Evolutionary conservation across 1,140 invertebrate species (phyloP).

Genomic region (Oreohelix idahoensis): DNA sequence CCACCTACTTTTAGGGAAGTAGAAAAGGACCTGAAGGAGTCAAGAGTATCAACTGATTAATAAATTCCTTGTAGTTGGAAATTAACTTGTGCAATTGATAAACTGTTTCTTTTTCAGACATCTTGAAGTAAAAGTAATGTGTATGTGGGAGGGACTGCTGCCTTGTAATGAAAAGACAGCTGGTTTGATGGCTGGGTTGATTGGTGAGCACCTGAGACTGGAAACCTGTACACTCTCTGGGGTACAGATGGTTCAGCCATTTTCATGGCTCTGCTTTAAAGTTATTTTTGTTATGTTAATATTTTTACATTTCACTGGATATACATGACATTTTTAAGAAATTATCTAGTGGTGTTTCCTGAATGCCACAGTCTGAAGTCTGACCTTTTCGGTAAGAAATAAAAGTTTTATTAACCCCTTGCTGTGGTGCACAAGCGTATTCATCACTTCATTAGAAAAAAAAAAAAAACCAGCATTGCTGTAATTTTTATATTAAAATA

Average conservation of each 20-base stretch:
- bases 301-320: not conserved
- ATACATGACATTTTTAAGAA: not conserved
- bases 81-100: no score
- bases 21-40: no score
- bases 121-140: slow-evolving; percentile 4
- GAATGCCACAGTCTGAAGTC: no score
- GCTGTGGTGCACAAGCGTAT: no score
- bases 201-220: not conserved
- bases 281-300: not conserved
- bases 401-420: no score
- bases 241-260: not conserved
- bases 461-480: no score
- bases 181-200: not conserved
- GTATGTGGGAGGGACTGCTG: slow-evolving; percentile 17
- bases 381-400: no score
- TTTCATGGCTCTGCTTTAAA: not conserved
- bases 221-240: not conserved
- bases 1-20: no score
- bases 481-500: no score
- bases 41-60: no score
- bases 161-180: not conserved
- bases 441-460: no score
- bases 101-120: not conserved
- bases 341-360: not conserved
- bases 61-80: no score